These are phyloP conservation scores for Tribolium freemani DNA, from an alignment of 2,888 invertebrate genomes.

Conservation along the genomic window DNA sequence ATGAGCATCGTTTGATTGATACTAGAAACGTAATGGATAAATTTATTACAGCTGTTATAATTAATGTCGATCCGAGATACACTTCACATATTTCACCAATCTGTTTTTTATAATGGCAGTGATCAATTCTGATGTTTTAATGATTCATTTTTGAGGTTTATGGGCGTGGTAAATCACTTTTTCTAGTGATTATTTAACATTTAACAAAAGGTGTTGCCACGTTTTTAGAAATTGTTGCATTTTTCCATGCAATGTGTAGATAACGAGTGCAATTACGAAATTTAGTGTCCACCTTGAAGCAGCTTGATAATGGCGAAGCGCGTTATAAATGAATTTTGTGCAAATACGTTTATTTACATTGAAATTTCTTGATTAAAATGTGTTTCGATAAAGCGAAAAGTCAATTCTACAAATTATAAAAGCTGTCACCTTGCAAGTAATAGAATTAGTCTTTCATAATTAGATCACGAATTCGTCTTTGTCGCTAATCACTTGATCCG, in stretches of 20 bases:
- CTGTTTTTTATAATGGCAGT: neutral
- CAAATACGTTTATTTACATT: neutral
- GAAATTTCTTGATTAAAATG: neutral
- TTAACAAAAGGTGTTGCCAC: no score
- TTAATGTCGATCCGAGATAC: neutral
- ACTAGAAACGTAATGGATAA: neutral
- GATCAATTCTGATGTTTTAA: neutral
- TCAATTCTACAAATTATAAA: neutral
- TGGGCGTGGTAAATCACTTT: neutral
- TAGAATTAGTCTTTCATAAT: neutral
- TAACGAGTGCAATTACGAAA: no score
- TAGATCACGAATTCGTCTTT: neutral
- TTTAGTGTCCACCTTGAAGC: no score
- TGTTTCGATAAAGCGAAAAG: neutral
- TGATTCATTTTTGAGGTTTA: neutral
- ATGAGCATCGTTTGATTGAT: neutral
- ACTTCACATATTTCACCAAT: neutral
- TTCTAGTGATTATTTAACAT: no score
- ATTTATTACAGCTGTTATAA: neutral
- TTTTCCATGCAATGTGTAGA: no score
- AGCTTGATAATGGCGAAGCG: no score
- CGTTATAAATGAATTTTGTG: no score
- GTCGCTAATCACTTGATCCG: neutral
- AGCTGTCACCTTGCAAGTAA: neutral
- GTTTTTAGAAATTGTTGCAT: no score